phyloP scores from a whole-genome alignment of 2,888 invertebrate genomes.

The Cyaniris semiargus region DNA sequence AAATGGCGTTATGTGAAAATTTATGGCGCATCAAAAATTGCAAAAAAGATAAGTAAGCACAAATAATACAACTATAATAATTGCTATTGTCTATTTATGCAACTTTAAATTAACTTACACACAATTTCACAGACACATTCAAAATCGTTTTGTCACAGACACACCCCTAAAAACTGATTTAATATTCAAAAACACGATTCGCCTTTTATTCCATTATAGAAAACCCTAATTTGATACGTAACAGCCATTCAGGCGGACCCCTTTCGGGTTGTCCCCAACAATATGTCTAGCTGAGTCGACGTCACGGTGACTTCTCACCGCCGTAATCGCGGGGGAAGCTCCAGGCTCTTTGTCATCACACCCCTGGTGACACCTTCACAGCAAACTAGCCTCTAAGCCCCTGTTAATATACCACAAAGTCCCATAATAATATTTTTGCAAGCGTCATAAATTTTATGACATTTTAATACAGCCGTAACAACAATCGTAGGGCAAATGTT shows the following conservation, averaged over 20 bases:
- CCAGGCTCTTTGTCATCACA: slow-evolving; percentile 67
- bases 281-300: slow-evolving; percentile 70
- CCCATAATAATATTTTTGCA: slow-evolving; percentile 50
- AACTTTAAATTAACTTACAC: slow-evolving; percentile 1
- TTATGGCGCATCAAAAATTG: no score
- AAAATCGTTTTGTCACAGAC: slow-evolving; percentile 34
- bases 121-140: slow-evolving; percentile 20
- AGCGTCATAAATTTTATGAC: slow-evolving; percentile 78
- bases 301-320: slow-evolving; percentile 70
- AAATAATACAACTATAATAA: not conserved
- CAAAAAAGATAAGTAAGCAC: no score
- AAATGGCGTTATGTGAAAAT: no score
- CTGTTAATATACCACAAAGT: slow-evolving; percentile 41
- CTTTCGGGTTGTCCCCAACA: slow-evolving; percentile 57
- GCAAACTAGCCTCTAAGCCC: slow-evolving; percentile 43
- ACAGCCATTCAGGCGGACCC: slow-evolving; percentile 61
- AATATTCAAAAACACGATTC: slow-evolving; percentile 42
- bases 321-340: slow-evolving; percentile 73
- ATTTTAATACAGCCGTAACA: slow-evolving; percentile 79
- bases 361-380: slow-evolving; percentile 48
- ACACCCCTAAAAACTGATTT: slow-evolving; percentile 47
- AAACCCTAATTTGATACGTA: slow-evolving; percentile 73
- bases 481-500: slow-evolving; percentile 79
- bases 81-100: not conserved
- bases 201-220: slow-evolving; percentile 20